These are phyloP conservation scores for Zaprionus capensis DNA, from an alignment of 1,140 invertebrate genomes.

Conservation along the genomic window DNA sequence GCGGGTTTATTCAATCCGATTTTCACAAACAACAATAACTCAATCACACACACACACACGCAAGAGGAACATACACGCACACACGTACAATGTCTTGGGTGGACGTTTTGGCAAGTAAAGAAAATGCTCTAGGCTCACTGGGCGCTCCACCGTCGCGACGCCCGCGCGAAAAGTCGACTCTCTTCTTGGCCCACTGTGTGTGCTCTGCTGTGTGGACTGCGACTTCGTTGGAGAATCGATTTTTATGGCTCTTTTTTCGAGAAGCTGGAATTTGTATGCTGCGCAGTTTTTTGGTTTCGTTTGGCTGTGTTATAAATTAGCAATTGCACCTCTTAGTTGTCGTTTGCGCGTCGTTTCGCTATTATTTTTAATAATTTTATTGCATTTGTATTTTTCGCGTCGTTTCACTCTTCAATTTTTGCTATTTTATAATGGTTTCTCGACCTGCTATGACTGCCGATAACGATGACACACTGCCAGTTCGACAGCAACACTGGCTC, in stretches of 20 bases:
- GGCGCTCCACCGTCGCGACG: conserved; percentile 68
- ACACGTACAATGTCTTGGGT: conserved; percentile 13
- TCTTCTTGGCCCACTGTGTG: conserved; percentile 30
- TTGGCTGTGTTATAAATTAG: conserved; percentile 10
- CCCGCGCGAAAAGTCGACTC: conserved; percentile 68
- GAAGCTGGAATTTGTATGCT: conserved; percentile 53
- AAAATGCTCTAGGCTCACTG: conserved; percentile 38
- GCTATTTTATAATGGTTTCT: conserved; percentile 57
- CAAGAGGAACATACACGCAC: conserved; percentile 10
- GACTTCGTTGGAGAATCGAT: conserved; percentile 81
- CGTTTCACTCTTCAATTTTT: conserved; percentile 55
- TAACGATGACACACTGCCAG: conserved; percentile 33
- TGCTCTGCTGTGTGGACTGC: conserved; percentile 30
- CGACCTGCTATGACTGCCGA: conserved; percentile 50
- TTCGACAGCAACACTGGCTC: conserved; percentile 23
- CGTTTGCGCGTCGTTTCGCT: conserved; percentile 49
- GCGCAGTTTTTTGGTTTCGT: conserved; percentile 17
- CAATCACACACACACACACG: conserved; percentile 26
- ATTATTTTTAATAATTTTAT: conserved; percentile 53
- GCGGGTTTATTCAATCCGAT: conserved; percentile 50
- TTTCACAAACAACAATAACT: conserved; percentile 52
- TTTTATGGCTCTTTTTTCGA: conserved; percentile 74
- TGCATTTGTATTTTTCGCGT: conserved; percentile 68
- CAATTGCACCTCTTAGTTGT: conserved; percentile 45
- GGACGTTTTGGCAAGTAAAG: conserved; percentile 55